A percentile compares a stretch with the other conserved stretches of the same genome.
Evolutionary conservation across 2,797 vertebrate species (phyloP).

Genomic region (Dallia pectoralis): DNA sequence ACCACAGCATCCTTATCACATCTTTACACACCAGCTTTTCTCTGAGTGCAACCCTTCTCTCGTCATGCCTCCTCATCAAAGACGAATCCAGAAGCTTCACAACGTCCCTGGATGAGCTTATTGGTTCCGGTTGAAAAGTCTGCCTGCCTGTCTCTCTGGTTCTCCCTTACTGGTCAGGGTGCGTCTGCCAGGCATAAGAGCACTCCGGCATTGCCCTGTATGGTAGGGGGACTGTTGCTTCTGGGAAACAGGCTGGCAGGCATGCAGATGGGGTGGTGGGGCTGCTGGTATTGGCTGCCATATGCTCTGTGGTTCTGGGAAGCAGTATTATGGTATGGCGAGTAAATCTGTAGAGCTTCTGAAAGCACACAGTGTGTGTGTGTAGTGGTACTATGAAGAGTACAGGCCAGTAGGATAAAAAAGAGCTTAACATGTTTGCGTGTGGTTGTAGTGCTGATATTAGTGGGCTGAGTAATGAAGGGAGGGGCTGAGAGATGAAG

Average conservation of each 20-base stretch:
- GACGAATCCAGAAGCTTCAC: constrained; percentile 62
- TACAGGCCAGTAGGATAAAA: constrained; percentile 8
- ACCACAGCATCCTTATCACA: constrained; percentile 68
- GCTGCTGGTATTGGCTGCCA: constrained; percentile 20
- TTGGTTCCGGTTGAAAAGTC: constrained; percentile 6
- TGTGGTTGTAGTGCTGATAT: not conserved
- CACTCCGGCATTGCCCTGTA: constrained; percentile 51
- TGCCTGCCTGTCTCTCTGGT: not conserved
- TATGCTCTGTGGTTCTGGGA: constrained; percentile 44
- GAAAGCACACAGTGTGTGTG: constrained; percentile 35
- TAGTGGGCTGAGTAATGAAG: too few species aligned
- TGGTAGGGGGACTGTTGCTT: constrained; percentile 28
- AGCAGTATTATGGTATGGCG: constrained; percentile 54
- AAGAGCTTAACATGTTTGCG: constrained; percentile 6
- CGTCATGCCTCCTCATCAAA: constrained; percentile 78
- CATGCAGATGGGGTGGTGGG: not conserved
- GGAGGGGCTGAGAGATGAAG: too few species aligned
- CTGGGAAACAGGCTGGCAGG: not conserved
- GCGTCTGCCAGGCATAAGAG: constrained; percentile 50
- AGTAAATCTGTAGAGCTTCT: constrained; percentile 41
- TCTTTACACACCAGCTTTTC: constrained; percentile 79
- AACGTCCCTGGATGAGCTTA: constrained; percentile 32
- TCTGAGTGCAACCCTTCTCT: constrained; percentile 63
- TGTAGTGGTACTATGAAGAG: constrained; percentile 22
- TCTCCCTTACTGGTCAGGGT: constrained; percentile 37